Percentiles rank a stretch among this genome's conserved stretches.
Evolutionary conservation across 1,140 invertebrate genomes (phyloP).

Genomic region (Lethrus apterus): DNA sequence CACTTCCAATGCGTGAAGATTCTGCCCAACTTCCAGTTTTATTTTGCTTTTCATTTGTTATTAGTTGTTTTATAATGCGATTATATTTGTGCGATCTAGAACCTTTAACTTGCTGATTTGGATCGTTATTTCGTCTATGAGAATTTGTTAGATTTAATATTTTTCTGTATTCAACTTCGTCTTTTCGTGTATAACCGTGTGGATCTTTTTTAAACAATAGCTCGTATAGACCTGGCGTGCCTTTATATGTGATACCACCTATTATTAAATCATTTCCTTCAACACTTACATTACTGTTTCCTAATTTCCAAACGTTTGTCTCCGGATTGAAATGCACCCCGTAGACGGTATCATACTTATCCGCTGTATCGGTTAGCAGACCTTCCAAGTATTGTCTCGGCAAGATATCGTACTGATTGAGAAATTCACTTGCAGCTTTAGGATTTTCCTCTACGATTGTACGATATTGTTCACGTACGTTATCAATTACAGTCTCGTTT

Average conservation of each 20-base stretch:
- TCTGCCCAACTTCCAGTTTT: no score
- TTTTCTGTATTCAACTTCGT: no score
- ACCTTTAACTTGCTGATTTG: no score
- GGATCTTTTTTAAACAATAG: constrained; percentile 11
- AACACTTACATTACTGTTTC: constrained; percentile 1
- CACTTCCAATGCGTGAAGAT: no score
- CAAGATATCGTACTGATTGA: constrained; percentile 2
- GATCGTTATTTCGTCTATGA: no score
- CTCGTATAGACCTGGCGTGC: constrained; percentile 14
- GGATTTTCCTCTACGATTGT: not conserved
- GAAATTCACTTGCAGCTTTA: not conserved
- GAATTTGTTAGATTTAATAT: no score
- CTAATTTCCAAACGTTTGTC: not conserved
- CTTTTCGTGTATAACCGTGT: not conserved
- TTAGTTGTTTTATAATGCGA: no score
- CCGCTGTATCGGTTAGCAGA: not conserved
- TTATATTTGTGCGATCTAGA: no score
- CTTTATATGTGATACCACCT: constrained; percentile 5
- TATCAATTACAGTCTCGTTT: no score
- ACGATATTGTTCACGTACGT: constrained; percentile 1
- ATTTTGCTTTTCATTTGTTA: no score
- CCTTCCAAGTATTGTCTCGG: constrained; percentile 6
- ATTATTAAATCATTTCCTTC: constrained; percentile 10
- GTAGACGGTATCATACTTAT: not conserved
- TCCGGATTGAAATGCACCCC: not conserved